Base-by-base conservation (phyloP, 2,113 vertebrate species). In the Strix uralensis region DNA sequence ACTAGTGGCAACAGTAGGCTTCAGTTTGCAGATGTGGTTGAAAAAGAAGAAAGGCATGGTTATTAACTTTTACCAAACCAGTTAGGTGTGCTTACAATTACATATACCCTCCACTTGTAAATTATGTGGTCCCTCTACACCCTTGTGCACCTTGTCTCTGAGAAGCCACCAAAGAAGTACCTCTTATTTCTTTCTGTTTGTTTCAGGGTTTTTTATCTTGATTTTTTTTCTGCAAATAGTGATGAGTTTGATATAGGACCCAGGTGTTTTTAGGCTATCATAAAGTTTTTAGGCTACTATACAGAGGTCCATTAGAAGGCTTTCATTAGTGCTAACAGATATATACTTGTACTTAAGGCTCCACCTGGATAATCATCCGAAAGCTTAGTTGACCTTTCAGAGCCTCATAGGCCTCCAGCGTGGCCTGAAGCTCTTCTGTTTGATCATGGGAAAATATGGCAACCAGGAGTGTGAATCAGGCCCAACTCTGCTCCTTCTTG, bases 351-450 rank as follows among this genome's bases (percentile, higher is more conserved):
- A 73, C 36, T 52, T 57, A 61, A 73, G 62, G 44, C 29, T 81
- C 36, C 13, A 26, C 61, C 20, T 47, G 55, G 26, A 57, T 42
- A 72, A 81, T n/a, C 29, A 51, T 23, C 10, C 29, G 42, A 75
- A 92, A 75, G 36, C 9, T 69, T 72, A 40, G 29, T 3, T 88
- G 80, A 67, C 23, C 7, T 85, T 78, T 58, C 46, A 52, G 65
- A 73, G 36, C 34, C 26, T 47, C 1, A 0, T 2, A 34, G 7
- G 15, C 86, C 75, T 91, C 55, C 22, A n/a, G 42, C 6, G 4
- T 17, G 27, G 40, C 38, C 57, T 66, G 36, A 65, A 86, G 47
- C 15, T 54, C 36, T 58, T 54, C 15, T 46, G 54, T 51, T 12
- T 52, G 51, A 63, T 65, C 40, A 3, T 2, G 7, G 47, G 34